phyloP scores from a whole-genome alignment of 2,113 vertebrate genomes.

The Cyprinus carpio region DNA sequence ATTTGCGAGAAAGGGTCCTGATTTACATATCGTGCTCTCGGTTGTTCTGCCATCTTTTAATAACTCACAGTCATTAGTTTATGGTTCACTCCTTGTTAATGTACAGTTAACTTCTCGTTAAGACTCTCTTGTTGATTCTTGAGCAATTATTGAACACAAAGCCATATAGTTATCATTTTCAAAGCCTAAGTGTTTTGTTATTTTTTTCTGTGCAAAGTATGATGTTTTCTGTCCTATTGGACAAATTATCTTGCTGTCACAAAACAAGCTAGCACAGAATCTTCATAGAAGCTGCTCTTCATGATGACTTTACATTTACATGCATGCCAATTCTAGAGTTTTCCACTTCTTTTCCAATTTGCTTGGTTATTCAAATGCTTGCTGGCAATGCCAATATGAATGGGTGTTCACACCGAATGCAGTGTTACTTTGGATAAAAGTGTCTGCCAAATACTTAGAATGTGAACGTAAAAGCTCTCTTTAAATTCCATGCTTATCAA shows the following conservation, averaged over 20 bases:
- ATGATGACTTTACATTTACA: background rate
- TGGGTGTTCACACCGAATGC: background rate
- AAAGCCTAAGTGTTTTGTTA: background rate
- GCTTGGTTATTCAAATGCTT: background rate
- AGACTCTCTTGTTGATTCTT: slow-evolving; percentile 41
- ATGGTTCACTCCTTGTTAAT: slow-evolving; percentile 50
- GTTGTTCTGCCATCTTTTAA: slow-evolving; percentile 66
- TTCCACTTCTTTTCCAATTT: background rate
- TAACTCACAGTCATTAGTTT: slow-evolving; percentile 61
- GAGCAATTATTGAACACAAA: slow-evolving; percentile 34
- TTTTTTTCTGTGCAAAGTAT: background rate
- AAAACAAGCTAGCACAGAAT: background rate
- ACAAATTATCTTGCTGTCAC: background rate
- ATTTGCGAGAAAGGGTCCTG: slow-evolving; percentile 66
- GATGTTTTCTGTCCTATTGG: background rate
- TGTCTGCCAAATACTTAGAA: background rate
- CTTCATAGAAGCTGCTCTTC: background rate
- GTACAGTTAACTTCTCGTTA: slow-evolving; percentile 26
- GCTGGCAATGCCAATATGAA: background rate
- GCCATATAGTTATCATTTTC: slow-evolving; percentile 2
- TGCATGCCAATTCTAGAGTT: background rate
- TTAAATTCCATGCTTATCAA: background rate
- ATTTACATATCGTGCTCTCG: slow-evolving; percentile 72
- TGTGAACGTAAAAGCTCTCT: background rate
- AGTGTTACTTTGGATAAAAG: background rate